A percentile compares a stretch with the other conserved stretches of the same genome.
Conservation (phyloP, 53 echinoderm and acorn worm genomes). For the Echinarachnius parma region DNA sequence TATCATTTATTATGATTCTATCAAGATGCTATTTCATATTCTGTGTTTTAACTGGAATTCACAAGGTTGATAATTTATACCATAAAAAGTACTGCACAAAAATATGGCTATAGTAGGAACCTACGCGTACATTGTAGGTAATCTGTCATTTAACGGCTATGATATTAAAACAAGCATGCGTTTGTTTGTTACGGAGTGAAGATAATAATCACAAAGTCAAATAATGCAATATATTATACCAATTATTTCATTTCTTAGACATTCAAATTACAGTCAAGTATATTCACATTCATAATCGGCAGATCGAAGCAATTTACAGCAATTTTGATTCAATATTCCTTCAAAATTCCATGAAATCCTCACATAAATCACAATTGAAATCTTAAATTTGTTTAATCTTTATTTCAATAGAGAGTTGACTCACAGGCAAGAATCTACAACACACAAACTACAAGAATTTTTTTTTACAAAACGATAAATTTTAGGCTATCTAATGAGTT, state of each 20-base stretch:
- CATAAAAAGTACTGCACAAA: slow-evolving; percentile 35
- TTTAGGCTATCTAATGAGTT: too few species aligned
- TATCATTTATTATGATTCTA: too few species aligned
- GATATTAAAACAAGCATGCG: slow-evolving; percentile 13
- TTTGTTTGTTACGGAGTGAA: neutral
- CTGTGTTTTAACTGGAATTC: too few species aligned
- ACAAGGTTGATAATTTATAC: neutral
- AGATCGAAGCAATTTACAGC: slow-evolving; percentile 43
- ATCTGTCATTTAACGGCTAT: neutral
- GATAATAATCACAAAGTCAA: neutral
- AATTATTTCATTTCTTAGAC: slow-evolving; percentile 14
- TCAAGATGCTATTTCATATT: neutral
- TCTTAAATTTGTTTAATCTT: slow-evolving; percentile 21
- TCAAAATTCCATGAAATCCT: slow-evolving; percentile 3
- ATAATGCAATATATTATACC: slow-evolving; percentile 9
- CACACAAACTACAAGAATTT: neutral
- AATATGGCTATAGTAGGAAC: neutral
- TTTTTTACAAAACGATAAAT: too few species aligned
- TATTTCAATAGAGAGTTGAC: neutral
- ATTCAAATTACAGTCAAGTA: slow-evolving; percentile 7
- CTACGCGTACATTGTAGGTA: neutral
- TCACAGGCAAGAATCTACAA: slow-evolving; percentile 41
- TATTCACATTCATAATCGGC: neutral
- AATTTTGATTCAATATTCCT: neutral
- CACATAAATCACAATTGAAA: neutral